A percentile compares a stretch with the other conserved stretches of the same genome.
Conservation (phyloP, 2,888 invertebrate species). For the Parascotia fuliginaria region DNA sequence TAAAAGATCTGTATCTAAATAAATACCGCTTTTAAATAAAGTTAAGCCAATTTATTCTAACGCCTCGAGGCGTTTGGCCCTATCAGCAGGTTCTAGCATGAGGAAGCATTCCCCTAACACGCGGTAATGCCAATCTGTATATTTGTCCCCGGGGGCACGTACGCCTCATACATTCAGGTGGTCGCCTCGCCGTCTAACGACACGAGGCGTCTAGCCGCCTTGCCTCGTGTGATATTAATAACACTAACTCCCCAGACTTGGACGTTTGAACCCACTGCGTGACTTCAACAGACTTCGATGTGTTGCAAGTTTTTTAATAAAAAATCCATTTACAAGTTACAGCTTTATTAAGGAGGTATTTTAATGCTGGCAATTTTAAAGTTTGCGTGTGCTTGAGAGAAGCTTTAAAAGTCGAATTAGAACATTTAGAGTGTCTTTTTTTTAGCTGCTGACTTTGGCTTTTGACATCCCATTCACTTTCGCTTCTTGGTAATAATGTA, state of each 20-base stretch:
- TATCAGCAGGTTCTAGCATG: conserved; percentile 29
- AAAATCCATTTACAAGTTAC: neutral
- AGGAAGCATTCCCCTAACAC: conserved; percentile 28
- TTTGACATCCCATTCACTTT: too few species aligned
- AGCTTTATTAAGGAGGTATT: too few species aligned
- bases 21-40: conserved; percentile 25
- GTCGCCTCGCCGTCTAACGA: conserved; percentile 23
- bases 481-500: too few species aligned
- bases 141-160: conserved; percentile 42
- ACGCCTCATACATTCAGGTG: conserved; percentile 35
- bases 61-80: conserved; percentile 21
- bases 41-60: conserved; percentile 33
- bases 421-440: too few species aligned
- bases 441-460: too few species aligned
- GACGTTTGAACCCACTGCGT: conserved; percentile 21
- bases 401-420: too few species aligned
- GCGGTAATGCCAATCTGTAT: conserved; percentile 38
- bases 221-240: conserved; percentile 36
- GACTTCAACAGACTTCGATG: conserved; percentile 8
- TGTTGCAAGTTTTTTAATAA: conserved; percentile 5
- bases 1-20: too few species aligned
- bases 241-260: conserved; percentile 32
- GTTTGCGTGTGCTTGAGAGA: neutral
- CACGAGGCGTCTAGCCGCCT: conserved; percentile 2
- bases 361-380: neutral